Percentiles rank a stretch among this genome's conserved stretches.
Evolutionary conservation across 2,113 vertebrate species (phyloP).

Genomic region (Nothobranchius furzeri): DNA sequence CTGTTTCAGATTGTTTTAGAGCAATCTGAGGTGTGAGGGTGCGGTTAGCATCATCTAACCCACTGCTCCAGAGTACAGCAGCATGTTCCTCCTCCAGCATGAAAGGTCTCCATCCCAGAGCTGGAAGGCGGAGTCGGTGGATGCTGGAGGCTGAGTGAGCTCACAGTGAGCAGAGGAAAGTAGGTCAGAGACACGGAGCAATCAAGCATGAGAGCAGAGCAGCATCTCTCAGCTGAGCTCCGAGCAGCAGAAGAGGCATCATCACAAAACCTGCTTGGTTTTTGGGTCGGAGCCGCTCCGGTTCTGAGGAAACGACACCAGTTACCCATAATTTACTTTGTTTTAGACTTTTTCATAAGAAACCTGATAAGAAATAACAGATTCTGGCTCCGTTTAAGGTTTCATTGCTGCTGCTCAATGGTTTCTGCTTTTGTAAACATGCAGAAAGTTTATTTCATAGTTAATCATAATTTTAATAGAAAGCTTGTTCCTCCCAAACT

Average conservation of each 20-base stretch:
- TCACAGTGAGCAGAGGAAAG: slow-evolving; percentile 56
- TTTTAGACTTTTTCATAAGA: too few relatives aligned
- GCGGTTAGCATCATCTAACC: too few relatives aligned
- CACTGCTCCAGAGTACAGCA: too few relatives aligned
- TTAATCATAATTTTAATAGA: too few relatives aligned
- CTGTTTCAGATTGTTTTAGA: too few relatives aligned
- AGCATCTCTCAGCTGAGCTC: slow-evolving; percentile 61
- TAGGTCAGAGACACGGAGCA: slow-evolving; percentile 75
- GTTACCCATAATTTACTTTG: not conserved
- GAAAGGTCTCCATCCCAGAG: slow-evolving; percentile 13
- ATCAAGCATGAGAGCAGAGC: slow-evolving; percentile 66
- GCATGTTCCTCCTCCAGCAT: too few relatives aligned
- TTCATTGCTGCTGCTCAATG: not conserved
- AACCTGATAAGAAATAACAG: too few relatives aligned
- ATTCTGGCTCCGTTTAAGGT: not conserved
- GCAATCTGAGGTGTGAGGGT: too few relatives aligned
- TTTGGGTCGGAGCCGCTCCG: not conserved
- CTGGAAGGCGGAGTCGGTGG: slow-evolving; percentile 42
- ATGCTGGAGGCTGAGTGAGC: slow-evolving; percentile 26
- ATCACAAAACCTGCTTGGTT: slow-evolving; percentile 13
- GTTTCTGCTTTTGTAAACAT: too few relatives aligned
- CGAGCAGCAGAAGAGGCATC: slow-evolving; percentile 4
- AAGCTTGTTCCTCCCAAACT: too few relatives aligned
- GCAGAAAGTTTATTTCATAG: too few relatives aligned
- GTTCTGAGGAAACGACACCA: not conserved